Evolutionary conservation across 2,888 invertebrate species (phyloP), one percentile per base, ranked within the genome.

Genomic region (Hydriomena furcata): DNA sequence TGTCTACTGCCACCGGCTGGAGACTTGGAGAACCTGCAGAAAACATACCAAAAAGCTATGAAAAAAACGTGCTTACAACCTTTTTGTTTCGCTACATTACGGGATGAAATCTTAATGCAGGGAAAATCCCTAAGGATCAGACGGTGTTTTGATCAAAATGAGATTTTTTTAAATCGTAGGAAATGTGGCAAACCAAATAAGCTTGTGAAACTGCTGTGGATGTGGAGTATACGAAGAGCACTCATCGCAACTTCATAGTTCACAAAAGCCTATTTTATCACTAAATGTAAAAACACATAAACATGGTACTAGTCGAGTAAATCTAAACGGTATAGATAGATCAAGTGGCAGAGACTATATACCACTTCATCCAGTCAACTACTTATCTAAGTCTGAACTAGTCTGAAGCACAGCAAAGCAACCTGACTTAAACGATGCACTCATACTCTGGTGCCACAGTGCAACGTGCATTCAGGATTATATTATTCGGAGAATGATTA

Each of bases 11-110:
- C 41, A 25, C 8, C 42, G 25, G 25, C 10, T 38, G 32, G 8
- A 4, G 36, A 8, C 27, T 38, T 38, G 24, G 11, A 43, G 43
- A 30, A 43, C 38, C 42, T 38, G 42, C 31, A 30, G 37, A 42
- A 43, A 25, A 42, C 52, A 31, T 47, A 28, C 47, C 41, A 46
- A 46, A 52, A 52, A 35, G 12, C 17, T 40, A 42, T 8, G 34
- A 35, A 30, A 24, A 45, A 45, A 51, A 24, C 24, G 31, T 34
- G 44, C 27, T 36, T 41, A 28, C 30, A 36, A 32, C 38, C 38
- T 37, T 47, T 52, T 38, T 46, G 46, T 47, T 37, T 52, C 13
- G 24, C 37, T 42, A 42, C 52, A 52, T 47, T 52, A 43, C 43
- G 34, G 25, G 38, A 47, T 47, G 42, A 38, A 47, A 32, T 41